A percentile compares a stretch with the other conserved stretches of the same genome.
phyloP scores from a whole-genome alignment of 1,140 invertebrate species.

The Aricia agestis region DNA sequence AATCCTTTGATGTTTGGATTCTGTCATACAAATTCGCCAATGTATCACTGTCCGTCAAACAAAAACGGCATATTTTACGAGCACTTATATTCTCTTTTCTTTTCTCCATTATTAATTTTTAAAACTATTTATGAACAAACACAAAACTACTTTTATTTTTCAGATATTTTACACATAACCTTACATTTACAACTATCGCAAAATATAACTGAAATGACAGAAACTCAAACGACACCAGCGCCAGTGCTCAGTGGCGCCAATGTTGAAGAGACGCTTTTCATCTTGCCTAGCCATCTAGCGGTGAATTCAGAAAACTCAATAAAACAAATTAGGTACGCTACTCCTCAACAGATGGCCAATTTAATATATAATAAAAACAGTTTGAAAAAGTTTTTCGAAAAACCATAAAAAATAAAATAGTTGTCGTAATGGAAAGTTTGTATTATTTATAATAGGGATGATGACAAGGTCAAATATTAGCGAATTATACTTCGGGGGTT shows the following conservation, averaged over 20 bases:
- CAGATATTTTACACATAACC: conserved; percentile 43
- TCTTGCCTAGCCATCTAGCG: background rate
- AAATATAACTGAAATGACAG: background rate
- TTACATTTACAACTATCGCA: conserved; percentile 28
- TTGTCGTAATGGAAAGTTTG: too few species aligned
- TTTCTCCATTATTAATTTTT: conserved; percentile 76
- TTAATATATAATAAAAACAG: too few species aligned
- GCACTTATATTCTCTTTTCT: conserved; percentile 77
- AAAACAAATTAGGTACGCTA: background rate
- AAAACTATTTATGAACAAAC: conserved; percentile 25
- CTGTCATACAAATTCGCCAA: conserved; percentile 81
- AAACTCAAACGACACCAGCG: background rate
- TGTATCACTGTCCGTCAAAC: conserved; percentile 78
- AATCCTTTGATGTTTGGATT: conserved; percentile 73
- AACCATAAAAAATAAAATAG: too few species aligned
- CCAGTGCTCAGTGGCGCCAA: background rate
- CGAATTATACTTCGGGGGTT: too few species aligned
- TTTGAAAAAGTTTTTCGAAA: too few species aligned
- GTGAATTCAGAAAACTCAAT: background rate
- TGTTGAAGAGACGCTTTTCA: background rate
- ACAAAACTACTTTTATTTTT: conserved; percentile 34
- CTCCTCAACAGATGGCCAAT: background rate
- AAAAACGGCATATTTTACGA: conserved; percentile 84
- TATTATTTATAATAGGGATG: too few species aligned
- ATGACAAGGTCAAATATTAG: too few species aligned